These are phyloP conservation scores for Forbesichthys agassizii DNA, from an alignment of 2,113 vertebrate genomes.

Conservation along the genomic window DNA sequence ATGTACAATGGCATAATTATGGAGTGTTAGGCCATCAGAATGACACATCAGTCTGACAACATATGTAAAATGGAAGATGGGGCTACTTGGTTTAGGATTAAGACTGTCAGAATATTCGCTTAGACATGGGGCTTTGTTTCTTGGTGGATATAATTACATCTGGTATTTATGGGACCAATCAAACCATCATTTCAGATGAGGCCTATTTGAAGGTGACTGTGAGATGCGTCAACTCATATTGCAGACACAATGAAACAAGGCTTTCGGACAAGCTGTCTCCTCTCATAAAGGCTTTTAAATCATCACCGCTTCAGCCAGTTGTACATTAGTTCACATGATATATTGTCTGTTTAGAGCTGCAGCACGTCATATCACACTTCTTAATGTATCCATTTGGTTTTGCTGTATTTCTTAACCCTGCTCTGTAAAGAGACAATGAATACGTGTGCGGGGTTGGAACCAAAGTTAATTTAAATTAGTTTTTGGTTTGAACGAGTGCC, in stretches of 20 bases:
- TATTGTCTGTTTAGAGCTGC: constrained; percentile 58
- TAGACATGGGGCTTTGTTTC: constrained; percentile 63
- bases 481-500: too few species aligned
- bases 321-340: constrained; percentile 62
- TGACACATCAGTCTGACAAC: constrained; percentile 67
- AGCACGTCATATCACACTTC: constrained; percentile 22
- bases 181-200: constrained; percentile 66
- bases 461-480: too few species aligned
- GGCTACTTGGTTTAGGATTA: constrained; percentile 57
- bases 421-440: neutral
- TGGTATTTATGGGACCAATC: constrained; percentile 74
- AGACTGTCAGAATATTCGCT: constrained; percentile 57
- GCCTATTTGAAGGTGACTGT: constrained; percentile 77
- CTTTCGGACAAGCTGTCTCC: constrained; percentile 72
- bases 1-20: constrained; percentile 67
- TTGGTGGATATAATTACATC: constrained; percentile 69
- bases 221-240: constrained; percentile 54
- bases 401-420: constrained; percentile 37
- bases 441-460: too few species aligned
- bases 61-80: constrained; percentile 62
- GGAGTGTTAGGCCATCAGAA: constrained; percentile 70
- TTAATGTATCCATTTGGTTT: constrained; percentile 44
- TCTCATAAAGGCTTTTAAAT: constrained; percentile 72
- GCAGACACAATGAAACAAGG: constrained; percentile 63
- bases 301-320: constrained; percentile 69